Base-by-base conservation (phyloP, 2,888 invertebrate genomes). In the Neoaliturus tenellus region DNA sequence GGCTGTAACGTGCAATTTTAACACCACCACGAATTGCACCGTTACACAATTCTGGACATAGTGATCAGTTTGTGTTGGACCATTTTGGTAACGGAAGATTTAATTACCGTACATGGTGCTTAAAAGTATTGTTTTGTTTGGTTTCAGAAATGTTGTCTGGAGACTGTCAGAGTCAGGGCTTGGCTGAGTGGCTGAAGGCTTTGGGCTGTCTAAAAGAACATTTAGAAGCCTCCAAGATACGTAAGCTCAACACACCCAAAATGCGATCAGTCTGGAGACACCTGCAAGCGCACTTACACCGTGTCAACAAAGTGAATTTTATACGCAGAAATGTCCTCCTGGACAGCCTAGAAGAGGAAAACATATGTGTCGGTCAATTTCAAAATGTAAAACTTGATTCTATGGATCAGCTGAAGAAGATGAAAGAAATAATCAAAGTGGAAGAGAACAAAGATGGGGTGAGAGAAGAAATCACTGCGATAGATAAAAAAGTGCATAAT, bases 251-350 rank as follows among this genome's bases (percentile, higher is more conserved):
- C 23, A 69, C 69, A 10, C 69, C 69, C 5, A 69, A 69, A 20
- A 69, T 69, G 69, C 35, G 39, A 39, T 39, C 69, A 12, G n/a
- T 39, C 69, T 69, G 69, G 39, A 69, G 39, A 39, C 69, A 69
- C 23, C 35, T 69, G 39, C 69, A 69, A 20, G 39, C 69, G 1
- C 39, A 69, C 5, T n/a, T 69, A 1, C 1, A 10, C 20, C 69
- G n/a, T 3, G 1, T 3, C 23, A 1, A 69, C 20, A 12, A 6
- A 1, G 35, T 23, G 0, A 20, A 12, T 5, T 39, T 20, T 6
- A 39, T 69, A 33, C 69, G 69, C 35, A n/a, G 39, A 39, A 69
- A 69, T 23, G 35, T 69, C 14, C 39, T 69, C 1, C 69, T 69
- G 0, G 3, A 5, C 3, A 35, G 39, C n/a, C 69, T 69, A 1